Evolutionary conservation across 35 echinoderm and acorn worm species (phyloP), one percentile per base, ranked within the genome.

Genomic region (Heliocidaris tuberculata): DNA sequence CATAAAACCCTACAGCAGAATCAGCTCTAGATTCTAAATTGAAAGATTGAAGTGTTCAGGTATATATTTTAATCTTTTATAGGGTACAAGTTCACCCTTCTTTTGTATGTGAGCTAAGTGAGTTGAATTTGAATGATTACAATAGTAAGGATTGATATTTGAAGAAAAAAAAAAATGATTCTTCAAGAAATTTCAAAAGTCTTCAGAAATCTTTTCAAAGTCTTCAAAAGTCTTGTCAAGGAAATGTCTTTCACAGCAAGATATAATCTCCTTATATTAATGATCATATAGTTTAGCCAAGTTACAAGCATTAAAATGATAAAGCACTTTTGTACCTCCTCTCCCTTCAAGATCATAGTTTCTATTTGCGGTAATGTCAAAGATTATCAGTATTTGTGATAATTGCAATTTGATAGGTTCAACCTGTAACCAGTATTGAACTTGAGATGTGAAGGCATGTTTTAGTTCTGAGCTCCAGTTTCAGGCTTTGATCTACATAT

Each of bases 301-400:
- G 35, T 42, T 42, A 1, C 35, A 42, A 42, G 35, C 35, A 42
- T 42, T 56, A 78, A 27, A 78, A 24, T 78, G 65, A 78, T 78
- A n/a, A 78, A 78, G 65, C 5, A 78, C 65, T 78, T 19, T 78
- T 19, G 17, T 78, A 24, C 21, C 65, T 6, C 7, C 27, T 24
- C 7, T n/a, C 15, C 27, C 65, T 27, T 21, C 21, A 17, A n/a
- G n/a, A 30, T 27, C 42, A 12, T 31, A 47, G 49, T 48, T 91
- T 91, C 17, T 50, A 50, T 91, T 30, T 48, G 89, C 31, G 42
- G 9, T 47, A 12, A 47, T 91, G 89, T 24, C 42, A 91, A 47
- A 47, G 31, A 91, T 91, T 48, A 91, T 91, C 42, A 50, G 17
- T 91, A 11, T 8, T 91, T 48, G 49, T 91, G 42, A 91, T 91